Percentiles rank a stretch among this genome's conserved stretches.
Conservation (phyloP, 2,888 invertebrate genomes). For the Eubasilissa splendida region DNA sequence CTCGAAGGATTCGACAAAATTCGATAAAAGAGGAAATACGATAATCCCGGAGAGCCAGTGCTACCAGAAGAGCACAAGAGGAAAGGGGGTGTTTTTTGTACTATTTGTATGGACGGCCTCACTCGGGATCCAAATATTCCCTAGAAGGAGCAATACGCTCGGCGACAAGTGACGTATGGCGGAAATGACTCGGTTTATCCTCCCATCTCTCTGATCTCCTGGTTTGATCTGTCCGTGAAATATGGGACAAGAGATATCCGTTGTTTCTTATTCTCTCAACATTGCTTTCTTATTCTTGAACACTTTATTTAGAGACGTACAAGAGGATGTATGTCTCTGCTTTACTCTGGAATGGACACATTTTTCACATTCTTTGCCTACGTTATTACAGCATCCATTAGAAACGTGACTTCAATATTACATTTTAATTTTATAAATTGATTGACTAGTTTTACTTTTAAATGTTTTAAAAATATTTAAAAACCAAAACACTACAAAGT, state of each 20-base stretch:
- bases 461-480: no score
- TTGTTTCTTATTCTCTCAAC: constrained; percentile 12
- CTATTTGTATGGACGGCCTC: constrained; percentile 43
- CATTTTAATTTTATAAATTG: no score
- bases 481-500: no score
- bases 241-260: constrained; percentile 17
- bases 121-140: constrained; percentile 46
- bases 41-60: constrained; percentile 47
- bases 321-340: background rate
- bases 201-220: constrained; percentile 46
- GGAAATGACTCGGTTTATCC: constrained; percentile 52
- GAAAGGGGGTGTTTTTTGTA: constrained; percentile 35
- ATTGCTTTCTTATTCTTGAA: constrained; percentile 1
- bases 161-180: constrained; percentile 53
- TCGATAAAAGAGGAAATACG: constrained; percentile 56
- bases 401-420: no score
- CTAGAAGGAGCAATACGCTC: constrained; percentile 48
- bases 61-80: constrained; percentile 42
- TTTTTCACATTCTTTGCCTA: background rate
- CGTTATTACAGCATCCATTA: background rate
- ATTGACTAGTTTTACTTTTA: no score
- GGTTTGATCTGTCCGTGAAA: constrained; percentile 39
- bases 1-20: constrained; percentile 55
- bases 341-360: background rate
- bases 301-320: background rate